Evolutionary conservation across 2,888 invertebrate species (phyloP), one percentile per base, ranked within the genome.

Genomic region (Herminia tarsipennalis): DNA sequence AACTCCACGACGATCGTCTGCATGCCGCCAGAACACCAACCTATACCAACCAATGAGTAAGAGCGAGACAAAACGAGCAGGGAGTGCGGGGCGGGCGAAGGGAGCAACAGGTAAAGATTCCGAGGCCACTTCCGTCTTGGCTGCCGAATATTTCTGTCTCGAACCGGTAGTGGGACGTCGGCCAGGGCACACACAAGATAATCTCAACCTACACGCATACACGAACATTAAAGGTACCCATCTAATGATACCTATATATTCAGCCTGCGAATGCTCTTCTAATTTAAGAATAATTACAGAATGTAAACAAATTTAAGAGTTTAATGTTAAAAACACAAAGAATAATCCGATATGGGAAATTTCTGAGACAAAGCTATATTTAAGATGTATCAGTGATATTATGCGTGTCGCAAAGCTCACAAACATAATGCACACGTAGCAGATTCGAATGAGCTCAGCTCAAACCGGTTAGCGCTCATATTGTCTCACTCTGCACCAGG

Each of bases 81-180:
- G 77, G 81, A 77, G 76, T 63, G 82, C 74, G 78, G 83, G 72
- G 78, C 83, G 86, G 85, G 86, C 79, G 88, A 87, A 89, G 88
- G 90, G 91, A 90, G 90, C 90, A 90, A 91, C 91, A 90, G 91
- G 90, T 90, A 91, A 90, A 89, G 91, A 91, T 91, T 90, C 90
- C 90, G 91, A 91, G 90, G 90, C 88, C 89, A 91, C 90, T 91
- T 91, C 91, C 91, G 91, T 89, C 90, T 91, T 90, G 85, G 90
- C 90, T 88, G 91, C 89, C 91, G 90, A 91, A 91, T 91, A 91
- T 91, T 90, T 90, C 88, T 90, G 90, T 90, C 86, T 88, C 85
- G 83, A 90, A 91, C 91, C 91, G 91, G 91, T 91, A 90, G 91
- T 91, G 88, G 88, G 89, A 82, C 80, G 81, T 77, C 83, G 78